Evolutionary conservation across 2,113 vertebrate species (phyloP).

Genomic region (Percina caprodes): DNA sequence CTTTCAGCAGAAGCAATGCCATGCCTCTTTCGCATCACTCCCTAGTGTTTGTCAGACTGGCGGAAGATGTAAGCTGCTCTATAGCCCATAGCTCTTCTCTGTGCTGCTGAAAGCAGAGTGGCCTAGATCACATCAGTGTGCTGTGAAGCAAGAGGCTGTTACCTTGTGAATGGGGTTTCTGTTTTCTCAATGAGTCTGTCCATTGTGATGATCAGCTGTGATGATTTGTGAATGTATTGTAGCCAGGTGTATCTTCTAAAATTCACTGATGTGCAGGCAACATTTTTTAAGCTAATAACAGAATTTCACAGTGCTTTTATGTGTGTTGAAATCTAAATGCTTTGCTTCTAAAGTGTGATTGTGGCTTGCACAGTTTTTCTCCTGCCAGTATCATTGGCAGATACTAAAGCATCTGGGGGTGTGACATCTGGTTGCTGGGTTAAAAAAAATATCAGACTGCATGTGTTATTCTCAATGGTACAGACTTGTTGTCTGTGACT

Average conservation of each 20-base stretch:
- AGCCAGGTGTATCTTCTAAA: not conserved
- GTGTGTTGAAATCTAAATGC: not conserved
- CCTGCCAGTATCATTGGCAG: not conserved
- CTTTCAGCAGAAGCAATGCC: not conserved
- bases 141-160: slow-evolving; percentile 33
- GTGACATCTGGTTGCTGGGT: not conserved
- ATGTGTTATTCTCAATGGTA: too few relatives aligned
- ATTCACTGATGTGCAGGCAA: not conserved
- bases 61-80: slow-evolving; percentile 43
- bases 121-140: slow-evolving; percentile 57
- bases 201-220: slow-evolving; percentile 17
- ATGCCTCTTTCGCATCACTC: slow-evolving; percentile 17
- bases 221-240: slow-evolving; percentile 1
- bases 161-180: slow-evolving; percentile 53
- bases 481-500: not conserved
- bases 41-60: slow-evolving; percentile 48
- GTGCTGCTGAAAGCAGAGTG: slow-evolving; percentile 54
- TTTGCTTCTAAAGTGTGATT: not conserved
- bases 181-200: slow-evolving; percentile 52
- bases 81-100: slow-evolving; percentile 26
- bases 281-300: not conserved
- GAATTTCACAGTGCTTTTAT: not conserved
- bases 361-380: not conserved
- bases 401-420: not conserved
- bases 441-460: too few relatives aligned